Conservation (phyloP, 2,113 vertebrate genomes). For the Prunella himalayana region DNA sequence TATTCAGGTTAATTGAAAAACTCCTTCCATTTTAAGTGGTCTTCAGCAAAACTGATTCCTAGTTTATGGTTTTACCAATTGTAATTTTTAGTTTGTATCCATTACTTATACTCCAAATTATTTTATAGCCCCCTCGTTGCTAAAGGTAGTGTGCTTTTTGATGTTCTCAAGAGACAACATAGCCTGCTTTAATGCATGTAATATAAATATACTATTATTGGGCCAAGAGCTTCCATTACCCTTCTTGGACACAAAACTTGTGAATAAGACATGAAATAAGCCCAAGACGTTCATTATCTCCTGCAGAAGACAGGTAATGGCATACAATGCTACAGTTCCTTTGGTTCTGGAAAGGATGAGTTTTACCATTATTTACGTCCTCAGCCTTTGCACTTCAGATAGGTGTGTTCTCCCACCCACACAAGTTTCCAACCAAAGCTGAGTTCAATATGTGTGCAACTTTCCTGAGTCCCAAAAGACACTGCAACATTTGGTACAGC, state of each 20-base stretch:
- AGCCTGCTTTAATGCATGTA: not conserved
- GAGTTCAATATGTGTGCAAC: not conserved
- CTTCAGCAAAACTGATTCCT: not conserved
- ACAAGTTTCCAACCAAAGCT: not conserved
- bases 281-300: not conserved
- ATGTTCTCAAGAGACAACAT: not conserved
- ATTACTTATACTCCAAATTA: not conserved
- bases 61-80: not conserved
- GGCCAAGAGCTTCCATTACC: not conserved
- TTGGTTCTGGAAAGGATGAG: not conserved
- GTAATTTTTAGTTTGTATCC: not conserved
- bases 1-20: not conserved
- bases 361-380: not conserved
- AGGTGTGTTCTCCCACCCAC: not conserved
- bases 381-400: not conserved
- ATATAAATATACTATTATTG: not conserved
- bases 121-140: not conserved
- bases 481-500: constrained; percentile 25
- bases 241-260: not conserved
- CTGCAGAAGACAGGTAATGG: not conserved
- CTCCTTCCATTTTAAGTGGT: not conserved
- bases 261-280: not conserved
- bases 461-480: not conserved
- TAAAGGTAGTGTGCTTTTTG: not conserved
- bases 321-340: not conserved